A percentile compares a stretch with the other conserved stretches of the same genome.
These are phyloP conservation scores for Passer domesticus DNA, from an alignment of 2,113 vertebrate genomes.

Conservation along the genomic window DNA sequence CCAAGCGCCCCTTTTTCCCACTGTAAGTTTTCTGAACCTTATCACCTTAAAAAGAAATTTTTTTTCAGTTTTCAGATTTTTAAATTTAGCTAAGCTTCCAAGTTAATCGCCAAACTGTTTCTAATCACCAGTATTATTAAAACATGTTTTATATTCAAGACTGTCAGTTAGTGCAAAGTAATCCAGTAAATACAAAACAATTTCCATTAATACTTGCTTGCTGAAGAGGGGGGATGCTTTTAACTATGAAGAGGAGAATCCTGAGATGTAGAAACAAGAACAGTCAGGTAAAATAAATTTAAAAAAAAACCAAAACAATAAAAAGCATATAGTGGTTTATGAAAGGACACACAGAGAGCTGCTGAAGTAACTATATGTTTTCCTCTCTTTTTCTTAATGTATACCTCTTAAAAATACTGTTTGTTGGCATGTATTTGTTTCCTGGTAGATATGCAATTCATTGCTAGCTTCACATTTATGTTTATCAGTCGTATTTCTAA, in stretches of 20 bases:
- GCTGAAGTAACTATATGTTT: background rate
- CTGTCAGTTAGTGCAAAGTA: constrained; percentile 47
- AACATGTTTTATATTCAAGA: constrained; percentile 28
- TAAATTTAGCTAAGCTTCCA: constrained; percentile 41
- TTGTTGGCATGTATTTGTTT: constrained; percentile 47
- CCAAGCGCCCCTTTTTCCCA: background rate
- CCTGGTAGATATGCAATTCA: constrained; percentile 29
- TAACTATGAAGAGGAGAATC: background rate
- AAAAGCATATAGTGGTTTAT: background rate
- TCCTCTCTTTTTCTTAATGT: constrained; percentile 49
- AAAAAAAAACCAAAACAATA: background rate
- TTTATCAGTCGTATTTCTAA: constrained; percentile 50
- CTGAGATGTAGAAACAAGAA: background rate
- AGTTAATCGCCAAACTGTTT: constrained; percentile 22
- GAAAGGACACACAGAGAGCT: constrained; percentile 13
- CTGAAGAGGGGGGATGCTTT: background rate
- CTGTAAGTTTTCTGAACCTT: background rate
- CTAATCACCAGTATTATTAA: constrained; percentile 28
- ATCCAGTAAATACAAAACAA: constrained; percentile 38
- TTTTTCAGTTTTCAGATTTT: background rate
- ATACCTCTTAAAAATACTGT: constrained; percentile 56
- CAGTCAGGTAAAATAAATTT: background rate
- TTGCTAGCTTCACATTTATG: constrained; percentile 54
- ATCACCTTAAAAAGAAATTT: background rate
- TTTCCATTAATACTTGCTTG: background rate